These are phyloP conservation scores for Musca domestica DNA, from an alignment of 1,140 invertebrate genomes.

Conservation along the genomic window DNA sequence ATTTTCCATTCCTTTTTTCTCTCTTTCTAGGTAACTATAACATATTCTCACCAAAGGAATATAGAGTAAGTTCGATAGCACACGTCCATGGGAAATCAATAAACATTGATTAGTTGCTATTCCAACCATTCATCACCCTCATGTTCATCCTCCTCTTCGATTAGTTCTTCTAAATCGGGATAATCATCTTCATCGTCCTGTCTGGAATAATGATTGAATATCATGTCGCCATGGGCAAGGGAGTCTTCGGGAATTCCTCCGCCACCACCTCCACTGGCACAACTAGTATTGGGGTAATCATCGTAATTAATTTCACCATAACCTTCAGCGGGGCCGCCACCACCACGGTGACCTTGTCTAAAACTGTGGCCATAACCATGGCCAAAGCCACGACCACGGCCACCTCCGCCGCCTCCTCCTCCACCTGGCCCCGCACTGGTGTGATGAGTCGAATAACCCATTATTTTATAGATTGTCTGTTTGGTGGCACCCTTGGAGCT, in stretches of 20 bases:
- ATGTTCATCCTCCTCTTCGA: slow-evolving; percentile 37
- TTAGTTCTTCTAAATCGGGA: slow-evolving; percentile 33
- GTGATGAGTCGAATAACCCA: slow-evolving; percentile 27
- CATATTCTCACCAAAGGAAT: no score
- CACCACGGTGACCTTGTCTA: slow-evolving; percentile 26
- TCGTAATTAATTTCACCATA: slow-evolving; percentile 46
- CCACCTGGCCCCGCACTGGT: slow-evolving; percentile 13
- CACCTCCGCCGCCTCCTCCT: slow-evolving; percentile 2
- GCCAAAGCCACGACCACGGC: not conserved
- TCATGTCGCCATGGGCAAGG: slow-evolving; percentile 37
- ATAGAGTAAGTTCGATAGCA: no score
- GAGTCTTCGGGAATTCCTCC: not conserved
- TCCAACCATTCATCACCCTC: slow-evolving; percentile 29
- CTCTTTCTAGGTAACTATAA: no score
- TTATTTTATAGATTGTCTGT: slow-evolving; percentile 19
- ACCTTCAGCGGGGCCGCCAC: not conserved
- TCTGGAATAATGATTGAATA: slow-evolving; percentile 49
- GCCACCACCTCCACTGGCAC: not conserved
- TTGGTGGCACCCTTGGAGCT: not conserved
- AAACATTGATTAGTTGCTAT: no score
- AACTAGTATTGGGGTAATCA: slow-evolving; percentile 26
- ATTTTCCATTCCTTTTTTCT: no score
- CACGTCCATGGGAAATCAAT: no score
- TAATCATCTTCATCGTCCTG: slow-evolving; percentile 35
- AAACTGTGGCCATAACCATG: slow-evolving; percentile 13